Evolutionary conservation across 2,888 invertebrate genomes (phyloP).

Genomic region (Lycaena phlaeas): DNA sequence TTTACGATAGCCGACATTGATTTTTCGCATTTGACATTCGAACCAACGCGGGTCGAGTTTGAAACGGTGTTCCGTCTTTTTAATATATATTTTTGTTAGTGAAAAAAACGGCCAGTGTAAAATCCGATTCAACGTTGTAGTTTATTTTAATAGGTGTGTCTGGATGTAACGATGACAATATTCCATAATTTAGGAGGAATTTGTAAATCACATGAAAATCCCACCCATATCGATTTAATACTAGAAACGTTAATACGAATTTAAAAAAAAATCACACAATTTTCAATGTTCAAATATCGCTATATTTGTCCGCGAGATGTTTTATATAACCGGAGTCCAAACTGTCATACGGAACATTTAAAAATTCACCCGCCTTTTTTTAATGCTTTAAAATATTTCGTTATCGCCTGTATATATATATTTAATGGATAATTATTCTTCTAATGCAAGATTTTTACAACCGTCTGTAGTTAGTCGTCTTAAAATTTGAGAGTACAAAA

Average conservation of each 20-base stretch:
- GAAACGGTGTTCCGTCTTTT: constrained; percentile 16
- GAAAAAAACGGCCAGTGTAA: constrained; percentile 20
- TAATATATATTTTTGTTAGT: constrained; percentile 16
- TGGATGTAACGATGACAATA: constrained; percentile 10
- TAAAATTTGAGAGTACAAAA: constrained; percentile 8
- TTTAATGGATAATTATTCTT: constrained; percentile 1
- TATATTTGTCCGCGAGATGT: no score
- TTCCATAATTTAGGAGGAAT: constrained; percentile 7
- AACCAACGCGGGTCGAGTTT: no score
- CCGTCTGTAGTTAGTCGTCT: constrained; percentile 3
- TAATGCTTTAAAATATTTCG: constrained; percentile 8
- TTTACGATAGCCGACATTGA: not conserved
- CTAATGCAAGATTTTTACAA: constrained; percentile 5
- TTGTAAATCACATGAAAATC: constrained; percentile 6
- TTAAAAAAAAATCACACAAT: not conserved
- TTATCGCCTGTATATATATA: constrained; percentile 1
- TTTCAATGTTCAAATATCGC: no score
- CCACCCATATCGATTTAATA: constrained; percentile 1
- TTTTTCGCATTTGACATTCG: not conserved
- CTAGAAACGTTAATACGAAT: not conserved
- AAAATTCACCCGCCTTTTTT: constrained; percentile 2
- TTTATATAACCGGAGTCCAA: not conserved
- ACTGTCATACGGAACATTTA: no score
- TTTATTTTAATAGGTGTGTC: constrained; percentile 7
- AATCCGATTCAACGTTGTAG: constrained; percentile 13